These are phyloP conservation scores for Eulemur rubriventer DNA, from an alignment of 2,797 vertebrate species.

Conservation along the genomic window DNA sequence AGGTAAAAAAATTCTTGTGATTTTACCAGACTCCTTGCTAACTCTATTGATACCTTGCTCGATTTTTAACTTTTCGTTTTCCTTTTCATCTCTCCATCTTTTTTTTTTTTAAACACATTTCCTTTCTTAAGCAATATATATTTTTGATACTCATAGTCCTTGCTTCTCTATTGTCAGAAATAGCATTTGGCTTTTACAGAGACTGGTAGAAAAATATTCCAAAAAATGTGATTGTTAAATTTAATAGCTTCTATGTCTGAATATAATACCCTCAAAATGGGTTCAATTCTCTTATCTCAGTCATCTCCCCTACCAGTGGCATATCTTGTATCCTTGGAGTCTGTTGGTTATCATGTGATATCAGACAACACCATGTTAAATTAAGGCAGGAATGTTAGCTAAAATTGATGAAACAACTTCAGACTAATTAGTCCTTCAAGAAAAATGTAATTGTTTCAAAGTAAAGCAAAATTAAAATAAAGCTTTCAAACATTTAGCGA, in stretches of 20 bases:
- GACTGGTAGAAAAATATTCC: background rate
- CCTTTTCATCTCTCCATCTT: background rate
- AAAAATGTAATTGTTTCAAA: constrained; percentile 46
- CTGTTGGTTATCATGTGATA: background rate
- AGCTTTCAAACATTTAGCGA: constrained; percentile 3
- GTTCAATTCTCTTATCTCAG: background rate
- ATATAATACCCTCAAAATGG: background rate
- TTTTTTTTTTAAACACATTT: background rate
- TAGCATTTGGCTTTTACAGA: constrained; percentile 39
- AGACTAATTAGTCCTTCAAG: constrained; percentile 13
- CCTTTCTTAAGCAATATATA: constrained; percentile 17
- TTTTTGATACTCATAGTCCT: constrained; percentile 7
- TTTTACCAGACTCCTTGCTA: constrained; percentile 33
- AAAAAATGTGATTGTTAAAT: background rate
- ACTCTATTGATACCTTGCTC: constrained; percentile 14
- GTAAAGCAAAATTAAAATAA: background rate
- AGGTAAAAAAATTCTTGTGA: background rate
- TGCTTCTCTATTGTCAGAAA: constrained; percentile 11
- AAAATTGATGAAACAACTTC: constrained; percentile 26
- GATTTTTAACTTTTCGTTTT: constrained; percentile 8
- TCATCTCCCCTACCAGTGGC: background rate
- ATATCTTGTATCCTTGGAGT: background rate
- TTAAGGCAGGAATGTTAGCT: background rate
- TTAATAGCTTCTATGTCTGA: background rate
- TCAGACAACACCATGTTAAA: background rate